Percentiles rank a stretch among this genome's conserved stretches.
phyloP scores from a whole-genome alignment of 1,140 invertebrate species.

The Megalonaias nervosa region DNA sequence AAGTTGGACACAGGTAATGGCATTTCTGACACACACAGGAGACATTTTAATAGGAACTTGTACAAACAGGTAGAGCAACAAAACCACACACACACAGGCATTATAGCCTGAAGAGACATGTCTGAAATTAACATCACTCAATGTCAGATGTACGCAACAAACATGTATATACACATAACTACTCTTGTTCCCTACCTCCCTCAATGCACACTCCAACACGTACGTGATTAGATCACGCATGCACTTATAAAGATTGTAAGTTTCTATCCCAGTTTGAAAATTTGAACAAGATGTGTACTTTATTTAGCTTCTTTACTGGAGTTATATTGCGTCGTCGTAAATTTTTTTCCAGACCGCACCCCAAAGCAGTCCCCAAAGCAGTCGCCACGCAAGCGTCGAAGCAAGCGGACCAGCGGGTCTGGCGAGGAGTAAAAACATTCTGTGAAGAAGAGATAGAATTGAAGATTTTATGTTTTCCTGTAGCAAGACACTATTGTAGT shows the following conservation, averaged over 20 bases:
- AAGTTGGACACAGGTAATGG: background rate
- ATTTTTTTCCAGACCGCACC: slow-evolving; percentile 59
- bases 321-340: too few relatives aligned
- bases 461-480: slow-evolving; percentile 33
- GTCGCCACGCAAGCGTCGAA: slow-evolving; percentile 66
- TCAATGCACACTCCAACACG: too few relatives aligned
- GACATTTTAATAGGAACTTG: background rate
- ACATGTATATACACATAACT: too few relatives aligned
- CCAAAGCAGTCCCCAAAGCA: slow-evolving; percentile 65
- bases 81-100: background rate
- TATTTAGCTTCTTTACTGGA: too few relatives aligned
- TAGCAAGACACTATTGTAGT: slow-evolving; percentile 41
- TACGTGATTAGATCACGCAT: too few relatives aligned
- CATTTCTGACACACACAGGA: background rate
- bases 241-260: background rate
- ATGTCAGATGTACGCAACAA: too few relatives aligned
- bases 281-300: background rate
- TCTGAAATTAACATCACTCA: too few relatives aligned
- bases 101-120: too few relatives aligned
- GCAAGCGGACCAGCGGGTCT: slow-evolving; percentile 59
- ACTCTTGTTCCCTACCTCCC: too few relatives aligned
- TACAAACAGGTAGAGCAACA: background rate
- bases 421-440: slow-evolving; percentile 62
- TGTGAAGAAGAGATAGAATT: slow-evolving; percentile 40
- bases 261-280: background rate